Conservation (phyloP, 64 coral and sea anemone genomes). For the Dendrophyllia cribrosa region DNA sequence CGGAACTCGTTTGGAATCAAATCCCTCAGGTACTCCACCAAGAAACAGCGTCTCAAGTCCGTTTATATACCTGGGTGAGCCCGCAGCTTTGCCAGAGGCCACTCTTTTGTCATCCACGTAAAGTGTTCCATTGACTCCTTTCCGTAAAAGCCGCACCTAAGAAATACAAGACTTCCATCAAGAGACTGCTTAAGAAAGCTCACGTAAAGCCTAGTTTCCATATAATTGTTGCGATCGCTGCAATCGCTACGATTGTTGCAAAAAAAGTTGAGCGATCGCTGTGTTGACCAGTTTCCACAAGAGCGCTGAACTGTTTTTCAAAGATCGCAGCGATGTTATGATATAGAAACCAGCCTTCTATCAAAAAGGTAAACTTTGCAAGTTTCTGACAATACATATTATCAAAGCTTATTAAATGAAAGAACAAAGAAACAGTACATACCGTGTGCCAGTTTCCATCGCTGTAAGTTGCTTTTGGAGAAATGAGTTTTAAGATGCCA, state of each 20-base stretch:
- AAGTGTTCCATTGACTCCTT: conserved; percentile 10
- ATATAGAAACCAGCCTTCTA: too few relatives aligned
- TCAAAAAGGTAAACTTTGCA: too few relatives aligned
- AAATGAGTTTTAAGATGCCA: conserved; percentile 14
- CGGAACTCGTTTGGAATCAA: conserved; percentile 35
- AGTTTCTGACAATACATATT: too few relatives aligned
- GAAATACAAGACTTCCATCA: not conserved
- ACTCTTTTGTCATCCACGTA: conserved; percentile 1
- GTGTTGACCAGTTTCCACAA: too few relatives aligned
- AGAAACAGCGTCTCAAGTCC: conserved; percentile 40
- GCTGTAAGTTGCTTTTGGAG: not conserved
- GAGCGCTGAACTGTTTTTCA: too few relatives aligned
- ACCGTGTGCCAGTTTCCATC: conserved; percentile 66
- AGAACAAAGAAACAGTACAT: not conserved
- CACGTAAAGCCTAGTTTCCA: too few relatives aligned
- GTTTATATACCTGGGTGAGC: not conserved
- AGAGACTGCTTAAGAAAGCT: too few relatives aligned
- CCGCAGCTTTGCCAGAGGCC: not conserved
- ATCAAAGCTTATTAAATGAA: too few relatives aligned
- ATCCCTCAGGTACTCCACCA: conserved; percentile 46
- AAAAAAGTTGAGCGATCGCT: too few relatives aligned
- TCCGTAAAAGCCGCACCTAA: conserved; percentile 23
- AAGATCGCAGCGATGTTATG: too few relatives aligned
- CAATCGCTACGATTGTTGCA: too few relatives aligned
- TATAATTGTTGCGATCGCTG: too few relatives aligned